Base-by-base conservation (phyloP, 2,797 vertebrate species). In the Lacerta agilis region DNA sequence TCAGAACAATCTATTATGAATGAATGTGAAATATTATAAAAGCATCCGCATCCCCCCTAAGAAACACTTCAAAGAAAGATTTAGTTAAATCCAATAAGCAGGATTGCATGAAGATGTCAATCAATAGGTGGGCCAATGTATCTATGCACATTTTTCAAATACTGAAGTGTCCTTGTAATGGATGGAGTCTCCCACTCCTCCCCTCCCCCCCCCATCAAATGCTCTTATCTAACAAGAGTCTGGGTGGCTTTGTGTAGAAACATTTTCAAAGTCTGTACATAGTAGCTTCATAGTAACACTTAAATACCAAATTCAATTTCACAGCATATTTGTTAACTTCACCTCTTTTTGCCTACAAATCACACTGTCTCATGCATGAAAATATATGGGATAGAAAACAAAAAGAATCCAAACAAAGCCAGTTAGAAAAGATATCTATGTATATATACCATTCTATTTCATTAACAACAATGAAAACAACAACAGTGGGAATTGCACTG, bases 71-170 rank as follows among this genome's bases (percentile, higher is more conserved):
- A 91, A 92, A 93, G 89, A 92, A 85, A 7, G 80, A 92, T 89
- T 87, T 88, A 87, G 69, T 92, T 87, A 91, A 95, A 93, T 89
- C 83, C 27, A 0, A 1, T 94, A 90, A 94, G 92, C 49, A 92
- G 90, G 92, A 94, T 94, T 95, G 92, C 90, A 94, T 90, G 85
- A 58, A 93, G 81, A 87, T 94, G 75, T 83, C 92, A 87, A 79
- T 94, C 93, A 95, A 88, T 88, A 94, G 73, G 8, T 90, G n/a
- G 0, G 89, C 45, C 67, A 43, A 75, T 88, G 89, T 89, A 77
- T 91, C 87, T 91, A 80, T 89, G 4, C 29, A 76, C 89, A 23
- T 64, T 88, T 38, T 43, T 76, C 87, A 36, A 91, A 93, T 86
- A 76, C 11, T 49, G 45, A 92, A 93, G 92, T 88, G 76, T 33